A percentile compares a stretch with the other conserved stretches of the same genome.
These are phyloP conservation scores for Hypselothyrea guttata DNA, from an alignment of 2,888 invertebrate genomes.

Conservation along the genomic window DNA sequence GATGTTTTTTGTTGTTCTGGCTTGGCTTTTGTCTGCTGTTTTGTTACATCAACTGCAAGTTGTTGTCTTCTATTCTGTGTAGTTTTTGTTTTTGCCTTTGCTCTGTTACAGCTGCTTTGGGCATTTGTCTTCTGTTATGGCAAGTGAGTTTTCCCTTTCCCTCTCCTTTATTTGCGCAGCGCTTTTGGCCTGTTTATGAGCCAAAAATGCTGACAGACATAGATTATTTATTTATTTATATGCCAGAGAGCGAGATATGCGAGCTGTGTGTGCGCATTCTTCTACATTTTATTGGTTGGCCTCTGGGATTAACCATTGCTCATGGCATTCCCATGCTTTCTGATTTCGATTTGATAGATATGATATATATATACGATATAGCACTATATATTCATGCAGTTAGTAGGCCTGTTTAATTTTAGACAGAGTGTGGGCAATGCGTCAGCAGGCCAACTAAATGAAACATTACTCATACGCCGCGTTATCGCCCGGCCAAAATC, in stretches of 20 bases:
- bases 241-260: conserved; percentile 7
- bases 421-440: not conserved
- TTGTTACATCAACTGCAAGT: conserved; percentile 2
- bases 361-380: no score
- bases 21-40: conserved; percentile 26
- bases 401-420: conserved; percentile 3
- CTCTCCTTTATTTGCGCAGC: not conserved
- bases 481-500: conserved; percentile 20
- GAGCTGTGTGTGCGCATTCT: conserved; percentile 35
- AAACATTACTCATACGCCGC: conserved; percentile 36
- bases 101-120: not conserved
- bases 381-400: no score
- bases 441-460: not conserved
- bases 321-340: conserved; percentile 14
- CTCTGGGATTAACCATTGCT: conserved; percentile 54
- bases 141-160: not conserved
- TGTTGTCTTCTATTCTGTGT: conserved; percentile 2
- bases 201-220: conserved; percentile 46
- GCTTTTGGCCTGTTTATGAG: conserved; percentile 46
- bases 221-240: conserved; percentile 47
- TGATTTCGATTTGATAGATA: no score
- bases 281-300: conserved; percentile 44
- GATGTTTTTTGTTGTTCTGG: no score
- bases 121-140: conserved; percentile 6
- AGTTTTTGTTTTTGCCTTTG: conserved; percentile 2